Conservation (phyloP, 2,113 vertebrate species). For the Muntiacus muntjak region DNA sequence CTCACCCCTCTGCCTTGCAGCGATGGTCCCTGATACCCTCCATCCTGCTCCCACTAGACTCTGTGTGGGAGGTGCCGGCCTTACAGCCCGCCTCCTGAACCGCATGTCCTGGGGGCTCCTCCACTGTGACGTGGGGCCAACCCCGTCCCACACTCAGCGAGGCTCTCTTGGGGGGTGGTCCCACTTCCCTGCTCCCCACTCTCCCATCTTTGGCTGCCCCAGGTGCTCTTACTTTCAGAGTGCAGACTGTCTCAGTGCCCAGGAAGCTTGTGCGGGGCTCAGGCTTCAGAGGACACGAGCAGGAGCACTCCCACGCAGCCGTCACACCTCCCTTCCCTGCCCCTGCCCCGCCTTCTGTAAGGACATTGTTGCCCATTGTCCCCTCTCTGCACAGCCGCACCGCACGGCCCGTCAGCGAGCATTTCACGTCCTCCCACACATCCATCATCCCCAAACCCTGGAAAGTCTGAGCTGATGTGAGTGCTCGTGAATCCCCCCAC, state of each 20-base stretch:
- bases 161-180: background rate
- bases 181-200: background rate
- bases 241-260: no score
- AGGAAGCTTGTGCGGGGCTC: background rate
- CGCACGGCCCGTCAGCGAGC: background rate
- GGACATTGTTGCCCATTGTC: background rate
- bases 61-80: background rate
- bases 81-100: background rate
- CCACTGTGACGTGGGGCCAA: background rate
- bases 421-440: accelerated
- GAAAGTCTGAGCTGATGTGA: background rate
- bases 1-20: background rate
- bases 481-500: background rate
- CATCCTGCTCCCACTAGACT: background rate
- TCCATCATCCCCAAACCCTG: background rate
- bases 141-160: accelerated
- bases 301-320: background rate
- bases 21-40: background rate
- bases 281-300: background rate
- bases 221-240: background rate
- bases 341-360: accelerated
- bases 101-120: background rate
- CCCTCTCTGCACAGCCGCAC: background rate
- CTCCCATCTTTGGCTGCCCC: background rate
- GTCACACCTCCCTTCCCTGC: background rate